A percentile compares a stretch with the other conserved stretches of the same genome.
Conservation (phyloP, 23 tunicate genomes). For the Trididemnum nubilum region DNA sequence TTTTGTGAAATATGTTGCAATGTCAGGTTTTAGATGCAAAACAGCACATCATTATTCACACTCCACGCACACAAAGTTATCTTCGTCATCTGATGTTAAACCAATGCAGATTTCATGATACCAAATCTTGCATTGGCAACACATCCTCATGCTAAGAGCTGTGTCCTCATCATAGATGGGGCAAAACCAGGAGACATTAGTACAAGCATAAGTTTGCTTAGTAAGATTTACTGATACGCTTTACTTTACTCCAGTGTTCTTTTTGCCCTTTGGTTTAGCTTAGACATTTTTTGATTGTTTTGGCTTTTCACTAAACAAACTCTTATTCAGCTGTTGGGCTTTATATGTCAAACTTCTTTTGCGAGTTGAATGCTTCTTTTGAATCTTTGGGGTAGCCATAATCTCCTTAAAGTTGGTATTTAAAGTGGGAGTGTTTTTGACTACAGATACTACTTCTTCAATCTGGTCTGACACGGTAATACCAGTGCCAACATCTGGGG, state of each 20-base stretch:
- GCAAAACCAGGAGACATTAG: constrained; percentile 37
- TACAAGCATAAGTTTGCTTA: background rate
- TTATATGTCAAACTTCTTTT: constrained; percentile 23
- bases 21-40: background rate
- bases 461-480: constrained; percentile 1
- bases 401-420: constrained; percentile 3
- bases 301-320: constrained; percentile 5
- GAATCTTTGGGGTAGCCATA: constrained; percentile 24
- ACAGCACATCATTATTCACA: constrained; percentile 13
- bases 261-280: constrained; percentile 6
- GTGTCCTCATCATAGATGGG: constrained; percentile 11
- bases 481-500: constrained; percentile 4
- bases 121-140: constrained; percentile 22
- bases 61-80: constrained; percentile 17
- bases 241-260: background rate
- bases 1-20: background rate
- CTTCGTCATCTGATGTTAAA: constrained; percentile 30
- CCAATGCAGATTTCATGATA: constrained; percentile 30
- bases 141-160: constrained; percentile 18
- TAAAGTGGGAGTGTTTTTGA: background rate
- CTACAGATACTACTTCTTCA: constrained; percentile 1
- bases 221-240: background rate
- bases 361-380: constrained; percentile 9
- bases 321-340: background rate
- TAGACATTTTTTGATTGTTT: constrained; percentile 6